Evolutionary conservation across 1,140 invertebrate genomes (phyloP).

Genomic region (Octopus bimaculoides): DNA sequence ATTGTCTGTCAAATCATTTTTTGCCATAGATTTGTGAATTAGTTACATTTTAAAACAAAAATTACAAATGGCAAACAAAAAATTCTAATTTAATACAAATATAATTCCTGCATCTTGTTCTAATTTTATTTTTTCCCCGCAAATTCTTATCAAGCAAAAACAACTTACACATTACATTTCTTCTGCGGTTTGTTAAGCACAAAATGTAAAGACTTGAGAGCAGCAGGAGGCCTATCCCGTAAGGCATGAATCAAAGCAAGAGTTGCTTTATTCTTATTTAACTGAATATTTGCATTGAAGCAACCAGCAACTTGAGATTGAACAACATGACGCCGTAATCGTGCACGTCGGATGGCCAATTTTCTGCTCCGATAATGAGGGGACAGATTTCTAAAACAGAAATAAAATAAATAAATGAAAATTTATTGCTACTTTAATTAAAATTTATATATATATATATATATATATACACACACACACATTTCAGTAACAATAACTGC

Average conservation of each 20-base stretch:
- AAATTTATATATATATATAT: too few species aligned
- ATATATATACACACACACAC: too few species aligned
- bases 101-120: too few species aligned
- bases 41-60: too few species aligned
- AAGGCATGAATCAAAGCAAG: slow-evolving; percentile 36
- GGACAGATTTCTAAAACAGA: slow-evolving; percentile 1
- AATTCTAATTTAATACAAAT: too few species aligned
- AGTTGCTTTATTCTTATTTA: slow-evolving; percentile 25
- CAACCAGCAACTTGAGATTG: slow-evolving; percentile 38
- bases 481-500: background rate
- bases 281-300: slow-evolving; percentile 26
- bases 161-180: slow-evolving; percentile 17
- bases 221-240: slow-evolving; percentile 27
- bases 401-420: background rate
- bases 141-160: background rate
- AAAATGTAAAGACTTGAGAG: slow-evolving; percentile 36
- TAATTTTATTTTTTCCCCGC: too few species aligned
- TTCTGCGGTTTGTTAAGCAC: slow-evolving; percentile 19
- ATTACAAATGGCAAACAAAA: too few species aligned
- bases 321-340: slow-evolving; percentile 43
- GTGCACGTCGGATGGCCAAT: slow-evolving; percentile 39
- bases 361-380: slow-evolving; percentile 38
- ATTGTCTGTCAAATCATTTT: too few species aligned
- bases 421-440: too few species aligned
- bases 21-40: too few species aligned